These are phyloP conservation scores for Zelleria hepariella DNA, from an alignment of 2,888 invertebrate species.

Conservation along the genomic window DNA sequence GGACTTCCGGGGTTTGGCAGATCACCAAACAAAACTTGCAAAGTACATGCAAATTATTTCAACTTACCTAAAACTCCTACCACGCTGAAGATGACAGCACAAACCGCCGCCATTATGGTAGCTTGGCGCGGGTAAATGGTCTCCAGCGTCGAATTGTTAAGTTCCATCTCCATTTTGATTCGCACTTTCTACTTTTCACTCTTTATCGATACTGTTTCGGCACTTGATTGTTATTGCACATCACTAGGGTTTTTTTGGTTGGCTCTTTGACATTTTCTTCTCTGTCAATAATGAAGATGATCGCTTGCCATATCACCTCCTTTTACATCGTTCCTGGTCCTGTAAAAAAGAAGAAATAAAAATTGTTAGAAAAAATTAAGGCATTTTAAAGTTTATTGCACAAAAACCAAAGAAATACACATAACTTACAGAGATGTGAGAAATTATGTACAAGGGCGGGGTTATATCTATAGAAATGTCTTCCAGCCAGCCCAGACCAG, in stretches of 20 bases:
- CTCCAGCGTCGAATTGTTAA: conserved; percentile 39
- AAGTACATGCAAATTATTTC: too few species aligned
- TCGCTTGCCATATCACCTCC: not conserved
- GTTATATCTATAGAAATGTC: too few species aligned
- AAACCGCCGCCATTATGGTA: conserved; percentile 82
- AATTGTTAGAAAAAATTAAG: not conserved
- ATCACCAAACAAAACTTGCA: too few species aligned
- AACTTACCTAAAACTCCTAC: conserved; percentile 86
- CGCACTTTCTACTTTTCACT: conserved; percentile 16
- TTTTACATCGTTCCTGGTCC: not conserved
- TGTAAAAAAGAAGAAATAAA: not conserved
- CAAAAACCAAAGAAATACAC: too few species aligned
- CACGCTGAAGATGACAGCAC: conserved; percentile 84
- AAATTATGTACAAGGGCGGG: too few species aligned
- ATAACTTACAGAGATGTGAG: too few species aligned
- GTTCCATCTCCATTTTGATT: conserved; percentile 46
- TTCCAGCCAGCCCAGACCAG: too few species aligned
- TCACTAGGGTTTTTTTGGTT: conserved; percentile 13
- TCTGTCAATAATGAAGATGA: not conserved
- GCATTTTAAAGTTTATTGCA: too few species aligned
- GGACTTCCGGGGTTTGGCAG: too few species aligned
- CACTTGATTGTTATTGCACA: not conserved
- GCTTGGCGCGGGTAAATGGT: conserved; percentile 77
- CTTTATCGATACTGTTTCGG: conserved; percentile 29
- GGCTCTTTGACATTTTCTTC: not conserved